Conservation (phyloP, 2,797 vertebrate genomes). For the Heteromormyrus szaboi region DNA sequence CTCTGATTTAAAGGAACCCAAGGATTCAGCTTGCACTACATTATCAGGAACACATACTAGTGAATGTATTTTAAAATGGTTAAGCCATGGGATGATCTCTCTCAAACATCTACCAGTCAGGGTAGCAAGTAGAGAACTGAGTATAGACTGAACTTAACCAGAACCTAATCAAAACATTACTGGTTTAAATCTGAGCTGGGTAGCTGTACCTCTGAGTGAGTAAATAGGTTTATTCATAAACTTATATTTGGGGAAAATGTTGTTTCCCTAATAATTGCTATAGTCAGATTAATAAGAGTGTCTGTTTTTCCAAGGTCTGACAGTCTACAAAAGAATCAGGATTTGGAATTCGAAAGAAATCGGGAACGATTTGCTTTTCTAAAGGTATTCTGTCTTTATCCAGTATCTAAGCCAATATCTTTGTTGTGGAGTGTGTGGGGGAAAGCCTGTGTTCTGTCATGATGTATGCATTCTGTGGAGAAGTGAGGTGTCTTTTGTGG, state of each 20-base stretch:
- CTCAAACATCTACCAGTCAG: not conserved
- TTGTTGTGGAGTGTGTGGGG: not conserved
- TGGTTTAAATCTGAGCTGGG: not conserved
- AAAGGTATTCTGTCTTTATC: slow-evolving; percentile 67
- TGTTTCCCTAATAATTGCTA: not conserved
- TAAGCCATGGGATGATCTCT: not conserved
- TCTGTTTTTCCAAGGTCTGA: slow-evolving; percentile 66
- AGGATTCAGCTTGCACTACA: too few relatives aligned
- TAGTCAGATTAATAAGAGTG: not conserved
- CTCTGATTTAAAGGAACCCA: too few relatives aligned
- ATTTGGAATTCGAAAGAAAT: slow-evolving; percentile 96
- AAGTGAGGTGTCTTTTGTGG: not conserved
- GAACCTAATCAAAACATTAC: not conserved
- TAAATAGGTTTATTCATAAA: not conserved
- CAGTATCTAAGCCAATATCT: not conserved
- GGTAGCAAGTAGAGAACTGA: not conserved
- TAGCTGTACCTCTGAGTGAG: not conserved
- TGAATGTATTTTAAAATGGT: not conserved
- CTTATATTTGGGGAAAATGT: not conserved
- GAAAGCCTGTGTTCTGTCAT: not conserved
- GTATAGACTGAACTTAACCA: not conserved
- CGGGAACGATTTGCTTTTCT: slow-evolving; percentile 93
- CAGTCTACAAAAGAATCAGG: slow-evolving; percentile 93
- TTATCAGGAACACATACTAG: not conserved
- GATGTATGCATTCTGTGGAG: not conserved